Base-by-base conservation (phyloP, 2,888 invertebrate genomes). In the Meteorus colon region DNA sequence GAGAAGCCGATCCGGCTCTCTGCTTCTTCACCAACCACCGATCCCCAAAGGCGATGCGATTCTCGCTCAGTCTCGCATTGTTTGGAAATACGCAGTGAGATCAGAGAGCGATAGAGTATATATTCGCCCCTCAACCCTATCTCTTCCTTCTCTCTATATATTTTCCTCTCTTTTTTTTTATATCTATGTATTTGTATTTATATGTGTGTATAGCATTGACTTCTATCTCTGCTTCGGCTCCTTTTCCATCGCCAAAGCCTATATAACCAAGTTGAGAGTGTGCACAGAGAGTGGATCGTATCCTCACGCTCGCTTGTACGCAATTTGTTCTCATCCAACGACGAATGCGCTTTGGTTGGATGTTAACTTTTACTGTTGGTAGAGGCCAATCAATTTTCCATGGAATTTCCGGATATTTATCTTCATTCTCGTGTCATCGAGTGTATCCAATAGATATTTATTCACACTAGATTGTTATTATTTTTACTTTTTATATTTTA, bases 51-150 rank as follows among this genome's bases (percentile, higher is more conserved):
- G 82, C 82, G 82, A 83, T 81, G 79, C 79, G 84, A 83, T 81
- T 82, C 81, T 77, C 78, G 73, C 81, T 80, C 75, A 78, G 80
- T 79, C 77, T 78, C 74, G 84, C 86, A 88, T 88, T 88, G 88
- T 88, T 88, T 88, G 87, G 87, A 88, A 88, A 88, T 88, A 84
- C 85, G 84, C 86, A 78, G 78, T 82, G 81, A 83, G 88, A 88
- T 89, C 82, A 74, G 31, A 55, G 55, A 63, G 63, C 78, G 83
- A 85, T 84, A 83, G 78, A 76, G 79, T 75, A 77, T 77, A 78
- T 77, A 66, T 78, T 82, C 71, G 78, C 75, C 79, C 77, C 75
- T 77, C 77, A 76, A 71, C 73, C 68, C 78, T 75, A 67, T 73
- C 77, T 73, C 74, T 79, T 77, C 70, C 66, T 78, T 66, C 72